Evolutionary conservation across 2,797 vertebrate genomes (phyloP).

Genomic region (Thripadectes ignobilis): DNA sequence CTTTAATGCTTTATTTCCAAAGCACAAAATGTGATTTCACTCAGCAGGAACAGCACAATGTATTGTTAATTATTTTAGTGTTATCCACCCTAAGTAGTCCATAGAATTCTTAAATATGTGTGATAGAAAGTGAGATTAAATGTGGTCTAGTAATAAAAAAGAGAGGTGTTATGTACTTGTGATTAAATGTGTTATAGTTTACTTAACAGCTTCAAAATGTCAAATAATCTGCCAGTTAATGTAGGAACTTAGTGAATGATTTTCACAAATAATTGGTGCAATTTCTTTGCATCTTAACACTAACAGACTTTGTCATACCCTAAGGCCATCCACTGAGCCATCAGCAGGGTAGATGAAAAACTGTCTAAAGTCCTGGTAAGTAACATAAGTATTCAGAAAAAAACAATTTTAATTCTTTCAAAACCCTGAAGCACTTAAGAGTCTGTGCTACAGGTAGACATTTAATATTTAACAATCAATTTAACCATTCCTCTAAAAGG

Average conservation of each 20-base stretch:
- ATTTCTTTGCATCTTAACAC: not conserved
- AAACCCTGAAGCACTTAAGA: not conserved
- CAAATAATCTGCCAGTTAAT: not conserved
- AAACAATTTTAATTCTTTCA: conserved; percentile 28
- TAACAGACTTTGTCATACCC: conserved; percentile 22
- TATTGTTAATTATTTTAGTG: not conserved
- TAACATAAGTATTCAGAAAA: not conserved
- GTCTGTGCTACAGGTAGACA: not conserved
- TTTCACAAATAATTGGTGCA: conserved; percentile 9
- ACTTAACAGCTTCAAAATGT: not conserved
- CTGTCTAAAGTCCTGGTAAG: not conserved
- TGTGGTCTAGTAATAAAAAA: not conserved
- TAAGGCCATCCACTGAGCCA: not conserved
- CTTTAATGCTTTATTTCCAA: not conserved
- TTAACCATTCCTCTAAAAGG: not conserved
- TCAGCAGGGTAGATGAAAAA: not conserved
- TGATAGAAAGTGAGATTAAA: not conserved
- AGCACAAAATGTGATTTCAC: not conserved
- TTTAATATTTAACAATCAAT: conserved; percentile 27
- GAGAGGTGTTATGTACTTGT: not conserved
- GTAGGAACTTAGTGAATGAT: not conserved
- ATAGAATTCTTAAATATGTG: not conserved
- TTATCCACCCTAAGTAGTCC: not conserved
- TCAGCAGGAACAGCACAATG: not conserved
- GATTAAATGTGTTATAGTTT: not conserved